A percentile compares a stretch with the other conserved stretches of the same genome.
Conservation (phyloP, 2,888 invertebrate species). For the Andricus quercusramuli region DNA sequence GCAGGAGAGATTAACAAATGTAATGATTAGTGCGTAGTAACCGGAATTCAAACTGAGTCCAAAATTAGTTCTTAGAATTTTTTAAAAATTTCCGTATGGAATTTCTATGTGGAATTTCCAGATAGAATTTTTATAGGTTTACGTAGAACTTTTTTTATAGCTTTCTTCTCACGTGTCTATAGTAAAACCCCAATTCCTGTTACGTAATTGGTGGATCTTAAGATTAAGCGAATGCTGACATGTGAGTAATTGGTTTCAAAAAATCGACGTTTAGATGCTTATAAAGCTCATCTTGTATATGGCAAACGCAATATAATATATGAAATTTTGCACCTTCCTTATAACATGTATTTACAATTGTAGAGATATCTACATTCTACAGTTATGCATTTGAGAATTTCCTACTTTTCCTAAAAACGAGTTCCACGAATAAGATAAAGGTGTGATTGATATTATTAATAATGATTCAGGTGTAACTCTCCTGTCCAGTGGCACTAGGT, state of each 20-base stretch:
- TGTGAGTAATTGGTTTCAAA: not conserved
- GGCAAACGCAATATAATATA: no score
- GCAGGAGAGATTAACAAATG: no score
- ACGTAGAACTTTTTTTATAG: not conserved
- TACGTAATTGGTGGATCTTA: slow-evolving; percentile 7
- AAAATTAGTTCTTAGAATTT: no score
- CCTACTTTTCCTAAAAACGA: not conserved
- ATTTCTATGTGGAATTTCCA: no score
- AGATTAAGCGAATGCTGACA: slow-evolving; percentile 5
- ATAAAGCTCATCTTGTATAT: not conserved
- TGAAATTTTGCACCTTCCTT: no score
- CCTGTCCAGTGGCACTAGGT: slow-evolving; percentile 16
- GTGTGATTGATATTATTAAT: slow-evolving; percentile 10
- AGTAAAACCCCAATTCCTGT: slow-evolving; percentile 6
- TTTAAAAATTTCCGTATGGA: no score
- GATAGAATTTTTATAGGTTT: not conserved
- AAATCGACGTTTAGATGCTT: not conserved
- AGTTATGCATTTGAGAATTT: not conserved
- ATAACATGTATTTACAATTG: no score
- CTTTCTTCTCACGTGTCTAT: not conserved
- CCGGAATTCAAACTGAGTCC: no score
- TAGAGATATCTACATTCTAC: not conserved
- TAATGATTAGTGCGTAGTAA: no score
- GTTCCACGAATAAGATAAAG: not conserved
- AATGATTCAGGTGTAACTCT: slow-evolving; percentile 23